Conservation (phyloP, 2,797 vertebrate species). For the Neosilurus hyrtlii region DNA sequence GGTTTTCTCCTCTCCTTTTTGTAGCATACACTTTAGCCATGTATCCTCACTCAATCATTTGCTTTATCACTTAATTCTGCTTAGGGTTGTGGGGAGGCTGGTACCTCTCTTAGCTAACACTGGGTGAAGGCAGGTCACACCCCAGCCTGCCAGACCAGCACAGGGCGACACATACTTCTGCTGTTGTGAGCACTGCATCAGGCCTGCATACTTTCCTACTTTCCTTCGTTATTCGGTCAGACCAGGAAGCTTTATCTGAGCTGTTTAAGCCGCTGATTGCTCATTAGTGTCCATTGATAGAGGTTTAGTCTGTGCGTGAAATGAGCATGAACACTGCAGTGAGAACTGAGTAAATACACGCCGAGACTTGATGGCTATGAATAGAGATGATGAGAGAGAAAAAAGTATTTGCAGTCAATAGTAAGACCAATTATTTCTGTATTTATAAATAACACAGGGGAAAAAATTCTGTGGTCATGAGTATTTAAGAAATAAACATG, state of each 20-base stretch:
- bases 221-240: no score
- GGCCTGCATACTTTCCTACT: not conserved
- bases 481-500: not conserved
- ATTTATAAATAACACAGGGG: not conserved
- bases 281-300: not conserved
- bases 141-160: no score
- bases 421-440: not conserved
- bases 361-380: no score
- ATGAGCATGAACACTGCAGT: no score
- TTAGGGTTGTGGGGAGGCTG: no score
- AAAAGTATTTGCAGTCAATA: not conserved
- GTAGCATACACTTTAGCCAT: no score
- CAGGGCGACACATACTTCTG: not conserved
- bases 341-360: not conserved
- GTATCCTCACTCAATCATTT: no score
- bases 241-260: not conserved
- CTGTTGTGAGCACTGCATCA: not conserved
- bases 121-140: no score
- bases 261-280: not conserved
- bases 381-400: not conserved
- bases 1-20: no score
- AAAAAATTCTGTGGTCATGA: not conserved
- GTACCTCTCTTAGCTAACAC: no score
- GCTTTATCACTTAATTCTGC: no score
- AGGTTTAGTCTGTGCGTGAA: not conserved